Conservation (phyloP, 1,140 invertebrate species). For the Diabrotica undecimpunctata region DNA sequence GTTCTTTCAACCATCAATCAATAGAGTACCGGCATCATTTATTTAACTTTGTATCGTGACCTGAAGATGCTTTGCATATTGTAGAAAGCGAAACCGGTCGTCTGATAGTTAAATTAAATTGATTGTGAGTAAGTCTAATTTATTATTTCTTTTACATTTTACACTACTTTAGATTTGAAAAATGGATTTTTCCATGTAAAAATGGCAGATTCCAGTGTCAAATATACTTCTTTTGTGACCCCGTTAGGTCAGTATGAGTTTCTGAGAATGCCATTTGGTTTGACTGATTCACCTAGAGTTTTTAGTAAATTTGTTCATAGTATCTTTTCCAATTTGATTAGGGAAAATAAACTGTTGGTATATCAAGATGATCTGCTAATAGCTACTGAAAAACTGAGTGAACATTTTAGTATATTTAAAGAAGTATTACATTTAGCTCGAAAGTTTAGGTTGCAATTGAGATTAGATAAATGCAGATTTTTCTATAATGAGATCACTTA, state of each 20-base stretch:
- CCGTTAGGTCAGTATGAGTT: conserved; percentile 38
- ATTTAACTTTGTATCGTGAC: no score
- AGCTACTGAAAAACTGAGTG: conserved; percentile 17
- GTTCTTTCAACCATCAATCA: no score
- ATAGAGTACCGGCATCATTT: no score
- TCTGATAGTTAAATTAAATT: no score
- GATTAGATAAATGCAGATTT: conserved; percentile 12
- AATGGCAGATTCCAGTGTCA: conserved; percentile 41
- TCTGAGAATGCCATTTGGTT: conserved; percentile 38
- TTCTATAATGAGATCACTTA: conserved; percentile 21
- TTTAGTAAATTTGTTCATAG: conserved; percentile 3
- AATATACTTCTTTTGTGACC: conserved; percentile 36
- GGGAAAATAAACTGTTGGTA: conserved; percentile 5
- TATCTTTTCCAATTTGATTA: background rate
- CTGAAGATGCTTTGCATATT: no score
- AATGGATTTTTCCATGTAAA: conserved; percentile 35
- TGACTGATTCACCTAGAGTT: conserved; percentile 24
- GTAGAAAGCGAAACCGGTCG: no score
- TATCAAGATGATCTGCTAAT: conserved; percentile 31
- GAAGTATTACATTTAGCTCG: conserved; percentile 23
- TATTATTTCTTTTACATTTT: no score
- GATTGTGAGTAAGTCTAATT: no score
- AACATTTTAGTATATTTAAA: conserved; percentile 21
- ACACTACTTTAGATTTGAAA: conserved; percentile 36
- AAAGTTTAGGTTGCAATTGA: conserved; percentile 24